Conservation (phyloP, 2,888 invertebrate species). For the Esperia sulphurella region DNA sequence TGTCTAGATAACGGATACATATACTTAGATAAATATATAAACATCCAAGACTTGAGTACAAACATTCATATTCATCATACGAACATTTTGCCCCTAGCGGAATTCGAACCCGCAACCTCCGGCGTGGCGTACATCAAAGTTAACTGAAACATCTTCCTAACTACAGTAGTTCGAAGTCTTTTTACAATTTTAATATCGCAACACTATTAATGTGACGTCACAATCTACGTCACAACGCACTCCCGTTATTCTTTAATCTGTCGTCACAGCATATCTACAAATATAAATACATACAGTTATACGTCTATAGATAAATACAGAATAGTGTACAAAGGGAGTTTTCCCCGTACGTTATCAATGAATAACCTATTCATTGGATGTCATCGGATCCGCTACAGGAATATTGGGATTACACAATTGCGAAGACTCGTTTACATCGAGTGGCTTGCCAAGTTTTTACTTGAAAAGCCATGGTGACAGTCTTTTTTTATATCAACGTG, state of each 20-base stretch:
- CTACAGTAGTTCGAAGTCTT: no score
- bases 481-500: no score
- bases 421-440: slow-evolving; percentile 28
- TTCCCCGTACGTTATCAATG: slow-evolving; percentile 26
- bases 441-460: not conserved
- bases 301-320: slow-evolving; percentile 21
- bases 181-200: no score
- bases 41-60: no score
- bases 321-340: slow-evolving; percentile 23
- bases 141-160: no score
- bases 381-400: slow-evolving; percentile 37
- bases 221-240: not conserved
- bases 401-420: slow-evolving; percentile 39
- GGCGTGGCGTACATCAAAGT: no score
- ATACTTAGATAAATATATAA: no score
- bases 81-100: no score
- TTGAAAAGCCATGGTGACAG: slow-evolving; percentile 3
- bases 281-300: slow-evolving; percentile 10
- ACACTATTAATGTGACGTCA: not conserved
- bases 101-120: no score
- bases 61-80: no score
- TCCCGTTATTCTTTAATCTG: not conserved
- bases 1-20: no score
- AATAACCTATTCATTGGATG: slow-evolving; percentile 32
- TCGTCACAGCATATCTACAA: not conserved